Percentiles rank a stretch among this genome's conserved stretches.
Conservation (phyloP, 2,797 vertebrate genomes). For the Muscicapa striata region DNA sequence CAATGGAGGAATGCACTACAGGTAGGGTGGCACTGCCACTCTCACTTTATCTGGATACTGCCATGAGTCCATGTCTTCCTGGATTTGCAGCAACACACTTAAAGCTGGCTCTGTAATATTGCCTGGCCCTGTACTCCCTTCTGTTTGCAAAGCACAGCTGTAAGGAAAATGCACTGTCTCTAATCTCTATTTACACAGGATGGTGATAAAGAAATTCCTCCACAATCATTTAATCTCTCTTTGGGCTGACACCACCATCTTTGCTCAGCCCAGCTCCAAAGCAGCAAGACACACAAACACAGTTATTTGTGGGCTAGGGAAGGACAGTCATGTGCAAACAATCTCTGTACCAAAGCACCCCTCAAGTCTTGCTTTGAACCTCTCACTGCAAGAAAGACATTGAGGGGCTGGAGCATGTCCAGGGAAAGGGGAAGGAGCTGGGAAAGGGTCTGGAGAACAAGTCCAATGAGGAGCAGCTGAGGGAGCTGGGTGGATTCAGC, state of each 20-base stretch:
- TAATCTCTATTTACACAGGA: slow-evolving; percentile 63
- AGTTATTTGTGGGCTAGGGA: not conserved
- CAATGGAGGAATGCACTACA: not conserved
- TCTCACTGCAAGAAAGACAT: not conserved
- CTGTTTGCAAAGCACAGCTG: slow-evolving; percentile 14
- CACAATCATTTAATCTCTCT: slow-evolving; percentile 49
- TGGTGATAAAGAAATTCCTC: slow-evolving; percentile 62
- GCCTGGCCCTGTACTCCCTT: not conserved
- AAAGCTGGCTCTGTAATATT: not conserved
- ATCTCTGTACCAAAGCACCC: not conserved
- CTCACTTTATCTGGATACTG: not conserved
- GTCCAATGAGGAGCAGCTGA: not conserved
- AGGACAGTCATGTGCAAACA: not conserved
- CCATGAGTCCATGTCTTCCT: rapidly evolving
- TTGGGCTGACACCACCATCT: slow-evolving; percentile 18
- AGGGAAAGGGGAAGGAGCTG: not conserved
- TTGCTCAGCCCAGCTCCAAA: not conserved
- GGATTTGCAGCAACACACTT: not conserved
- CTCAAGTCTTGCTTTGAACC: not conserved
- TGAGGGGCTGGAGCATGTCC: not conserved
- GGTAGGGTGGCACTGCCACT: not conserved
- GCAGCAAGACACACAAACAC: not conserved
- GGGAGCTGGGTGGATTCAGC: not conserved
- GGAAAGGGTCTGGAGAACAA: not conserved
- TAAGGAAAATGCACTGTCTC: slow-evolving; percentile 15